phyloP scores from a whole-genome alignment of 2,888 invertebrate species.

The Tetragonisca angustula region DNA sequence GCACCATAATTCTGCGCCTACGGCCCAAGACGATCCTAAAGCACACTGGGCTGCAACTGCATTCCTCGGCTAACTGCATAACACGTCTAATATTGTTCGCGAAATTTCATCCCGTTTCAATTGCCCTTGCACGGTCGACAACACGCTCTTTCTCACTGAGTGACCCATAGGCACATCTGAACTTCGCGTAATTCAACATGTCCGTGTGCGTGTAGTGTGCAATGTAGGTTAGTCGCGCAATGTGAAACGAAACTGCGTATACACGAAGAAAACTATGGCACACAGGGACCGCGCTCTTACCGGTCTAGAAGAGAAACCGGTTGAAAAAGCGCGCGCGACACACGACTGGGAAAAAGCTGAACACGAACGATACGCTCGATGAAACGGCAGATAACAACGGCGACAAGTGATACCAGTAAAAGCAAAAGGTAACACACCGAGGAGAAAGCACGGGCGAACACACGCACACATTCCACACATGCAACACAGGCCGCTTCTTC shows the following conservation, averaged over 20 bases:
- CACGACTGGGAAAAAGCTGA: constrained; percentile 9
- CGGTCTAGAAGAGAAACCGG: constrained; percentile 16
- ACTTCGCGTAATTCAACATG: constrained; percentile 3
- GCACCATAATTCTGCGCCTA: constrained; percentile 28
- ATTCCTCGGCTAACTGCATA: constrained; percentile 8
- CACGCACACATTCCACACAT: constrained; percentile 22
- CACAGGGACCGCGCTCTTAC: background rate
- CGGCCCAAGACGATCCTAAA: background rate
- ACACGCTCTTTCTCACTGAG: background rate
- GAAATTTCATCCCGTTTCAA: background rate
- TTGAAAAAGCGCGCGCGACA: constrained; percentile 25
- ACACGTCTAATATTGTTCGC: constrained; percentile 4
- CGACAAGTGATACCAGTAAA: constrained; percentile 2
- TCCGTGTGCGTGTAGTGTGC: background rate
- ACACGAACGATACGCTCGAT: constrained; percentile 7
- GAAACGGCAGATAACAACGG: background rate
- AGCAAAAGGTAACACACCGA: background rate
- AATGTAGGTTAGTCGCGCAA: constrained; percentile 38
- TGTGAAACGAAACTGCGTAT: constrained; percentile 1
- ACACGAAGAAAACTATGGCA: background rate
- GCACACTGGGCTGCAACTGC: background rate
- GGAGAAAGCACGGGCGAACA: constrained; percentile 30
- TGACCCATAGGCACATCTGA: background rate
- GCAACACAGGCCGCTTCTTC: constrained; percentile 58
- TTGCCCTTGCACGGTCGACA: background rate